Base-by-base conservation (phyloP, 2,113 vertebrate genomes). In the Calidris pygmaea region DNA sequence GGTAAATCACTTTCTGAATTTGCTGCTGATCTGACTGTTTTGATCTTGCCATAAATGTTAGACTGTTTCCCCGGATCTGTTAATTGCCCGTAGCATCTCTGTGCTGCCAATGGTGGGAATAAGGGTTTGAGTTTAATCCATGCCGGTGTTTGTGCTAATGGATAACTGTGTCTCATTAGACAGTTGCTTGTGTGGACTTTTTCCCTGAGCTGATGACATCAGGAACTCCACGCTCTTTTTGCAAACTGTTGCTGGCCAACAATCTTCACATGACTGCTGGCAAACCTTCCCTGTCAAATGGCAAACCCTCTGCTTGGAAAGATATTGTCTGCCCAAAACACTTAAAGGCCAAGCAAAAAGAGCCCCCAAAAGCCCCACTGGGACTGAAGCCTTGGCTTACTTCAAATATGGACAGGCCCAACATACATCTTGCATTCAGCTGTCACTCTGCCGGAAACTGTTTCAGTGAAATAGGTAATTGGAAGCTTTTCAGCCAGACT, bases 1-100 rank as follows among this genome's bases (percentile, higher is more conserved):
- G 99, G 99, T 99, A 99, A 98, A 95, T 97, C 53, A 3, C 32
- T 76, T 85, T 85, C 82, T 19, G 19, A 89, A 86, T 90, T 90
- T 73, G 55, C 78, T 89, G 70, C 55, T 67, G 59, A 53, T 63
- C 37, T 81, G 62, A 66, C 35, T 72, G 32, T 85, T 92, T 68
- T 83, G 32, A 65, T 91, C 41, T 93, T 85, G 37, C 75, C 6
- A 1, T 73, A 23, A 72, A 39, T 53, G 43, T 74, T 43, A 70
- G 45, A 60, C 52, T 0, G 3, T 77, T 89, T 60, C 22, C 30
- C 30, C 3, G n/a, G 67, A 20, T 59, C 11, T 73, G 50, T 55
- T 74, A 67, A 21, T 74, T 74, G 50, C 45, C 50, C 0, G 0
- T 39, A 52, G 66, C 21, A 43, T 81, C 60, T 50, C 32, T 55